Base-by-base conservation (phyloP, 92 coral and sea anemone genomes). In the Bergia puertoricense region DNA sequence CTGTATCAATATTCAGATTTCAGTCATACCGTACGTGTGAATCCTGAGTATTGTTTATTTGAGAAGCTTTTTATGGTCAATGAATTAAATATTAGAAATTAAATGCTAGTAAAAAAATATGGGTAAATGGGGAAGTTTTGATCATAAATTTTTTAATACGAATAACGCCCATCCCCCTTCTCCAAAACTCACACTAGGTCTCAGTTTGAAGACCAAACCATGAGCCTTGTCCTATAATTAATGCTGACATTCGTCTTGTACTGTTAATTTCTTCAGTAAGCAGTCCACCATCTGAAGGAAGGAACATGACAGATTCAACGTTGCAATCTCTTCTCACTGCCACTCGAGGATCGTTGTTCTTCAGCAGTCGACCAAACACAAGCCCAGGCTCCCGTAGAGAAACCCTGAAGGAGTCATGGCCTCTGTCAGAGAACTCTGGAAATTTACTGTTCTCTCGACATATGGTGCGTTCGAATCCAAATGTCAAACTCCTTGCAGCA, bases 401-500 rank as follows among this genome's bases (percentile, higher is more conserved):
- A 45, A 9, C 69, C 46, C 6, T 51, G 11, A 73, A 48, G 40
- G 79, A 68, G 30, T 20, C 57, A 73, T 46, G 66, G 82, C 44
- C 82, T 10, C 16, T 84, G 42, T 46, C 87, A n/a, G 79, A 76
- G 22, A 84, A 20, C 66, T 30, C 79, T 84, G 79, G 87, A 23
- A 84, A 54, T 16, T 46, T 84, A 38, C 37, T 84, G 30, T 84
- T 84, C 23, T 84, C 87, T 30, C 78, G 87, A 1, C 87, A 84
- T 48, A 84, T 84, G 87, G 79, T 56, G 38, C 87, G 8, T 72
- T 84, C 87, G 2, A 69, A 67, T 56, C 87, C 87, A 37, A 84
- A 84, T 84, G 79, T 84, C 20, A 84, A 84, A 50, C 51, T 84
- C 43, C 45, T 84, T 69, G 87, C 79, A 39, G 13, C 87, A 45